A percentile compares a stretch with the other conserved stretches of the same genome.
Evolutionary conservation across 2,888 invertebrate genomes (phyloP).

Genomic region (Acleris literana): DNA sequence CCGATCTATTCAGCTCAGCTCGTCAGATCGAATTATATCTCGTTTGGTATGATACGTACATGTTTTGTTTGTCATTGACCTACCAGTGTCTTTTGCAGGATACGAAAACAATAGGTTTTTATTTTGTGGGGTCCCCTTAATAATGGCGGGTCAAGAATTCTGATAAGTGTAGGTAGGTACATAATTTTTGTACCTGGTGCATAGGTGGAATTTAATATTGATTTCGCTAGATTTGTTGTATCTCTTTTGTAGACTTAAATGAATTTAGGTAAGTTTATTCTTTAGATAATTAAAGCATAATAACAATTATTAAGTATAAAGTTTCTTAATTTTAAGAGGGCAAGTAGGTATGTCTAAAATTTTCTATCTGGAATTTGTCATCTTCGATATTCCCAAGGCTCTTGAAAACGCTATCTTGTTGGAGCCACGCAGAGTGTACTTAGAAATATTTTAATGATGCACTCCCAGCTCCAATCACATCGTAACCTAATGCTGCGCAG

Average conservation of each 20-base stretch:
- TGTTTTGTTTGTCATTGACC: neutral
- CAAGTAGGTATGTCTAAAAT: too few species aligned
- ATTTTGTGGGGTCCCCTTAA: neutral
- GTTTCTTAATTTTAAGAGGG: too few species aligned
- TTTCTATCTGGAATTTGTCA: neutral
- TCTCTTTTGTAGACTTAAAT: too few species aligned
- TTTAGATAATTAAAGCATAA: too few species aligned
- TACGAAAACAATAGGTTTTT: constrained; percentile 24
- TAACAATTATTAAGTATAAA: too few species aligned
- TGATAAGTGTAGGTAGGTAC: too few species aligned
- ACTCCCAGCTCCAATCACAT: constrained; percentile 70
- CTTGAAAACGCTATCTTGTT: constrained; percentile 48
- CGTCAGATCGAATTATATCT: constrained; percentile 43
- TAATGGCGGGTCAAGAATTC: too few species aligned
- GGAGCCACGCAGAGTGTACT: constrained; percentile 44
- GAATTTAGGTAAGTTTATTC: too few species aligned
- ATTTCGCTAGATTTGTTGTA: too few species aligned
- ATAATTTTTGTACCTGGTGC: too few species aligned
- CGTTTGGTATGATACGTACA: constrained; percentile 3
- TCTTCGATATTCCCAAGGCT: constrained; percentile 46
- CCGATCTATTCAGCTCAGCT: constrained; percentile 74
- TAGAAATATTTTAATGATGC: constrained; percentile 68
- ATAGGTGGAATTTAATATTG: too few species aligned
- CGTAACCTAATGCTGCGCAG: constrained; percentile 59
- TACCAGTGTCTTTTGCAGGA: constrained; percentile 8